Evolutionary conservation across 2,888 invertebrate species (phyloP), one percentile per base, ranked within the genome.

Genomic region (Microctonus brassicae): DNA sequence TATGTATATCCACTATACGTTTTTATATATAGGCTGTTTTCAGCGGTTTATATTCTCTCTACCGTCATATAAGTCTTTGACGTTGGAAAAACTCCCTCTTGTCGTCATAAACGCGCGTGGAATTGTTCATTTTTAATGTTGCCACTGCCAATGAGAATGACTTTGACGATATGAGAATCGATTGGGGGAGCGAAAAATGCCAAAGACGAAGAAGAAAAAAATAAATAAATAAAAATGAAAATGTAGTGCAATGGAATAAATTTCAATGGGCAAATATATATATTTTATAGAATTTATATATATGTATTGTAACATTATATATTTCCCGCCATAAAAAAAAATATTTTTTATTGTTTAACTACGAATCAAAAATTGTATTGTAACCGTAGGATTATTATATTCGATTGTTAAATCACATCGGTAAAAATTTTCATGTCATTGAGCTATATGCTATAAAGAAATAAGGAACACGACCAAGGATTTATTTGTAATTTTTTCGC

Each of bases 121-220:
- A 39, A 70, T 63, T 68, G 73, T 55, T 70, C 42, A 67, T 67
- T 73, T 73, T 68, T 68, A 73, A 73, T 64, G 70, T 63, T 70
- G 20, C 47, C 17, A 47, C 57, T 57, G 66, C 61, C 65, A 66
- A 69, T 39, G 39, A 73, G 52, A 69, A 29, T 63, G 17, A 55
- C 55, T 39, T 39, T 17, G 20, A 47, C 47, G 47, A 47, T 47
- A 47, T 47, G 47, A 47, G 47, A 47, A 47, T 47, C 47, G 47
- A 47, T 47, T 17, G 47, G 17, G 20, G 47, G 10, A n/a, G 7
- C 29, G 7, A 47, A 42, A 42, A 47, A 13, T n/a, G 1, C n/a
- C 13, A n/a, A 6, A 39, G 6, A 7, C 4, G 39, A 9, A n/a
- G n/a, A 47, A 47, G 17, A 47, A 17, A 20, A 47, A 47, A 47